Evolutionary conservation across 2,797 vertebrate species (phyloP).

Genomic region (Amazonetta brasiliensis): DNA sequence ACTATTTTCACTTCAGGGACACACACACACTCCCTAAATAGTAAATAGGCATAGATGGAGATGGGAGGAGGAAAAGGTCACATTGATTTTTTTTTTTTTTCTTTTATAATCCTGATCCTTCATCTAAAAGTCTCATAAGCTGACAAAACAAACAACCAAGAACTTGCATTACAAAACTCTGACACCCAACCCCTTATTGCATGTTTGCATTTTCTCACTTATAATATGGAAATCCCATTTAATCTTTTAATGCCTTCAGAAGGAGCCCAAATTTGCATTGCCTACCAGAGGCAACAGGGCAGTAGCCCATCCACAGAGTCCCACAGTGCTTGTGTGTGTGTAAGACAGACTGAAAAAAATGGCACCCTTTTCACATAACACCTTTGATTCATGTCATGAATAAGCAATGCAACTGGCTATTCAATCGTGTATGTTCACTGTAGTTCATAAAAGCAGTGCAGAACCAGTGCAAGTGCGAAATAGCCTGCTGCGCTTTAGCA

Average conservation of each 20-base stretch:
- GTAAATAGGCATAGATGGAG: slow-evolving; percentile 1
- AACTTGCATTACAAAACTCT: not conserved
- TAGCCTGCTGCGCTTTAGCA: not conserved
- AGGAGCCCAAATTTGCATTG: not conserved
- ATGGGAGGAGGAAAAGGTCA: slow-evolving; percentile 14
- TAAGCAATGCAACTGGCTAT: not conserved
- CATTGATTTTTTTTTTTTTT: not conserved
- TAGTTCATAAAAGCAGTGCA: not conserved
- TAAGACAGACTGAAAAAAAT: not conserved
- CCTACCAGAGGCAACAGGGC: not conserved
- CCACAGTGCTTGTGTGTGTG: rapidly evolving
- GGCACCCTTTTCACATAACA: not conserved
- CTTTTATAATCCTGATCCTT: not conserved
- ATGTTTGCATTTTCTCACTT: slow-evolving; percentile 12
- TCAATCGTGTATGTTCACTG: not conserved
- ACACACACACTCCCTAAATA: not conserved
- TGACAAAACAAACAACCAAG: not conserved
- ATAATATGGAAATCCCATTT: not conserved
- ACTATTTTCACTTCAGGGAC: slow-evolving; percentile 3
- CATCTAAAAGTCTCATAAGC: not conserved
- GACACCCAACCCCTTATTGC: not conserved
- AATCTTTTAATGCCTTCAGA: not conserved
- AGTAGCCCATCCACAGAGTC: not conserved
- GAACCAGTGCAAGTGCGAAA: not conserved
- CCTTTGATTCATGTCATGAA: not conserved